Evolutionary conservation across 2,113 vertebrate species (phyloP), one percentile per base, ranked within the genome.

Genomic region (Carassius gibelio): DNA sequence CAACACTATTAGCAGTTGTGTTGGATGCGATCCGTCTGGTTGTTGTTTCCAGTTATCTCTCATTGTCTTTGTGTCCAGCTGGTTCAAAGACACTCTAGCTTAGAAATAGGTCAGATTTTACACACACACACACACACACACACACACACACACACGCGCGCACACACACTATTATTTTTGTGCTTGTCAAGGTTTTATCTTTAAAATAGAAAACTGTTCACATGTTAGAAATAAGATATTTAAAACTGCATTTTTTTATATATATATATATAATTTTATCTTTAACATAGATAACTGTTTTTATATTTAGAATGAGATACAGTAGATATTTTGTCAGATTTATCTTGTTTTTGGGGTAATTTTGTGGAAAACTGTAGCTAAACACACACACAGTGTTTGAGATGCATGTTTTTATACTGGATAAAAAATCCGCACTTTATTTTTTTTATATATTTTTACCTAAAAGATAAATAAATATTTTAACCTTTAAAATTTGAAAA

Each of bases 21-120:
- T 2, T 59, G 57, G 19, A 10, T 61, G 57, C 8, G 19, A 61
- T 21, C 9, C 21, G 8, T 61, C 57, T 26, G 23, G 26, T 64
- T 64, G 13, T 26, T 66, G 23, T 66, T 66, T 26, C 5, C 10
- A 30, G 62, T 30, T 11, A 42, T 23, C 4, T 26, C 42, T 50
- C 42, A n/a, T 2, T 50, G 72, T 75, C n/a, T 75, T 4, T 26
- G 72, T 50, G 72, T 48, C 42, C 72, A 50, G 72, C 72, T 50
- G 42, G 72, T 23, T 8, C 14, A 6, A 26, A 50, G 8, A 45
- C 69, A 72, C 36, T 11, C 69, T 23, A 48, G 38, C 38, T 6
- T 48, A 48, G 38, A 74, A 74, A 74, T 74, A 74, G 71, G 71
- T 74, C 71, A 74, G 38, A 23, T 74, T 74, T 74, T 45, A 45